Percentiles rank a stretch among this genome's conserved stretches.
These are phyloP conservation scores for Sebastes diaconus DNA, from an alignment of 2,797 vertebrate genomes.

Conservation along the genomic window DNA sequence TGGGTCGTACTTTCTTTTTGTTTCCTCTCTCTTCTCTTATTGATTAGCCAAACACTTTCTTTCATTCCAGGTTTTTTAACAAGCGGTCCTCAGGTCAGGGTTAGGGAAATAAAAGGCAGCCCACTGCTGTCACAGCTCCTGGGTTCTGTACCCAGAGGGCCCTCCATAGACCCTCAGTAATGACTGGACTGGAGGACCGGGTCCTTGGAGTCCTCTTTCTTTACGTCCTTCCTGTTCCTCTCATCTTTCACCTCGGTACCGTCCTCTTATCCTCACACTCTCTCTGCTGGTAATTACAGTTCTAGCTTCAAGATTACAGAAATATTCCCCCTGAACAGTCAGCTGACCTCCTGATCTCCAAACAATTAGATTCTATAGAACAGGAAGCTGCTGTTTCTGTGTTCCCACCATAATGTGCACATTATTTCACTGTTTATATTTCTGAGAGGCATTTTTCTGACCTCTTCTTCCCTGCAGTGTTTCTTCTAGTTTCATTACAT, in stretches of 20 bases:
- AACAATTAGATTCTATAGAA: constrained; percentile 36
- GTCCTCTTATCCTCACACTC: background rate
- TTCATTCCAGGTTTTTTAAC: constrained; percentile 60
- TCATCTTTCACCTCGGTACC: constrained; percentile 1
- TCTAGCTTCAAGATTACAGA: constrained; percentile 32
- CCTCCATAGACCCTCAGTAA: constrained; percentile 55
- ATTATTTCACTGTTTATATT: constrained; percentile 12
- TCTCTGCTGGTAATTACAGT: constrained; percentile 47
- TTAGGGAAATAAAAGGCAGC: constrained; percentile 57
- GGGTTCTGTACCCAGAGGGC: constrained; percentile 46
- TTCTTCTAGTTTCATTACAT: background rate
- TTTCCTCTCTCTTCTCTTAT: constrained; percentile 27
- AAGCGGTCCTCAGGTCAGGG: constrained; percentile 51
- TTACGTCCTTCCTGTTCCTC: constrained; percentile 12
- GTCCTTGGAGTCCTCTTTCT: constrained; percentile 55
- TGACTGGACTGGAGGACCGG: constrained; percentile 40
- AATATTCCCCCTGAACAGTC: constrained; percentile 18
- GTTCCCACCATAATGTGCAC: background rate
- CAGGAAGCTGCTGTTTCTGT: background rate
- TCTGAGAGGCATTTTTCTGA: background rate
- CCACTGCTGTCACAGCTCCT: constrained; percentile 57
- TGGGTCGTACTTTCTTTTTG: background rate
- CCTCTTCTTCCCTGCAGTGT: background rate
- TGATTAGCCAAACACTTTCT: constrained; percentile 55
- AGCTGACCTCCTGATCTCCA: constrained; percentile 41